Evolutionary conservation across 2,113 vertebrate species (phyloP).

Genomic region (Mionectes macconnelli): DNA sequence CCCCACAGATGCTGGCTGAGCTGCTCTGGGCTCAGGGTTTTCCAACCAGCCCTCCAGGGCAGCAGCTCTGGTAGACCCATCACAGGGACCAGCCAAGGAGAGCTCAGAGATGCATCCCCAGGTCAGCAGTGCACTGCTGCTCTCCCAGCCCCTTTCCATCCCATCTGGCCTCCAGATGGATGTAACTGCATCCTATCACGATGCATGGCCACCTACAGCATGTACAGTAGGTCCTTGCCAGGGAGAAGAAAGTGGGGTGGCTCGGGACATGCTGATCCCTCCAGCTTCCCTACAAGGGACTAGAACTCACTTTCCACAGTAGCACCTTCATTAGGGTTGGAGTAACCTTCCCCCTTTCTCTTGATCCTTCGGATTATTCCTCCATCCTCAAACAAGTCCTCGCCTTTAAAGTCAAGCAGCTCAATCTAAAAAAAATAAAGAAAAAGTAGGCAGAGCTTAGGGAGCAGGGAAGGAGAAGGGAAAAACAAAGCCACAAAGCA

Average conservation of each 20-base stretch:
- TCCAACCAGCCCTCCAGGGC: not conserved
- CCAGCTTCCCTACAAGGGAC: not conserved
- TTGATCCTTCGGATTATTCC: slow-evolving; percentile 92
- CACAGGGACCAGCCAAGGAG: not conserved
- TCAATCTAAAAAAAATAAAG: slow-evolving; percentile 80
- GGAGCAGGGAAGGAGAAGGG: not conserved
- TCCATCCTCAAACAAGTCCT: slow-evolving; percentile 87
- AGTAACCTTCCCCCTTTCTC: slow-evolving; percentile 89
- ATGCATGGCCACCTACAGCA: not conserved
- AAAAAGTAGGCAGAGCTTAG: not conserved
- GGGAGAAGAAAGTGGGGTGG: not conserved
- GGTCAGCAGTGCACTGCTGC: not conserved
- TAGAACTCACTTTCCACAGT: slow-evolving; percentile 83
- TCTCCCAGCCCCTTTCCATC: not conserved
- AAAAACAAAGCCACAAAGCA: slow-evolving; percentile 46
- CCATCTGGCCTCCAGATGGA: rapidly evolving
- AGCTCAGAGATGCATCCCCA: not conserved
- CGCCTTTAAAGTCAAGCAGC: slow-evolving; percentile 90
- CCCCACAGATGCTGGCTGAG: rapidly evolving
- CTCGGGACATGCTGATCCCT: not conserved
- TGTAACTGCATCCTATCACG: not conserved
- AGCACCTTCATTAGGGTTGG: slow-evolving; percentile 90
- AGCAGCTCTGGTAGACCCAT: not conserved
- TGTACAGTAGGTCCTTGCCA: not conserved
- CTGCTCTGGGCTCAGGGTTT: not conserved